These are phyloP conservation scores for Saxicola maurus DNA, from an alignment of 2,797 vertebrate genomes.

Conservation along the genomic window DNA sequence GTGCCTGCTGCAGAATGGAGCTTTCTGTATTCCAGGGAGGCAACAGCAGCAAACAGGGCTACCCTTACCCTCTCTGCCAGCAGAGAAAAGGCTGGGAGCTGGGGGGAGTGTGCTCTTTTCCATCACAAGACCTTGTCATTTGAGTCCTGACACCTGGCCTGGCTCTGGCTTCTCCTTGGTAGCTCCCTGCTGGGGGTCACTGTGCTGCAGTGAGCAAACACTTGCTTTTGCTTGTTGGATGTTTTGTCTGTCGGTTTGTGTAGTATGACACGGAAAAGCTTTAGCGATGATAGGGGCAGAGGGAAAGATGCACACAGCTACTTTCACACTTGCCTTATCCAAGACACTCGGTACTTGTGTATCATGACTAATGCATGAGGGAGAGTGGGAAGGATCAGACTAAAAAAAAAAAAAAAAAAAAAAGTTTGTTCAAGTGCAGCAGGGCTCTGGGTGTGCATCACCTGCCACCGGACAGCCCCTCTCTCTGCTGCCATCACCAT, in stretches of 20 bases:
- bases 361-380: neutral
- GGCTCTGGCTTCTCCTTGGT: neutral
- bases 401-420: neutral
- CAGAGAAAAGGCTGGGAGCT: neutral
- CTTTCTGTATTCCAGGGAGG: fast-evolving
- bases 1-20: neutral
- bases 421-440: fast-evolving
- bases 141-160: neutral
- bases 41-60: neutral
- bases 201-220: neutral
- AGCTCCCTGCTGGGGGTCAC: neutral
- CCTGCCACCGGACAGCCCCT: neutral
- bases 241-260: neutral
- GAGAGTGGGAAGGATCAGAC: neutral
- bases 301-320: fast-evolving
- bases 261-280: fast-evolving
- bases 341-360: neutral
- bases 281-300: no score
- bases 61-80: fast-evolving
- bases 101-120: fast-evolving
- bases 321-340: neutral
- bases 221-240: neutral
- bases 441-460: no score
- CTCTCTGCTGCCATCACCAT: neutral
- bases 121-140: neutral